Evolutionary conservation across 2,113 vertebrate species (phyloP), one percentile per base, ranked within the genome.

Genomic region (Stigmatopora nigra): DNA sequence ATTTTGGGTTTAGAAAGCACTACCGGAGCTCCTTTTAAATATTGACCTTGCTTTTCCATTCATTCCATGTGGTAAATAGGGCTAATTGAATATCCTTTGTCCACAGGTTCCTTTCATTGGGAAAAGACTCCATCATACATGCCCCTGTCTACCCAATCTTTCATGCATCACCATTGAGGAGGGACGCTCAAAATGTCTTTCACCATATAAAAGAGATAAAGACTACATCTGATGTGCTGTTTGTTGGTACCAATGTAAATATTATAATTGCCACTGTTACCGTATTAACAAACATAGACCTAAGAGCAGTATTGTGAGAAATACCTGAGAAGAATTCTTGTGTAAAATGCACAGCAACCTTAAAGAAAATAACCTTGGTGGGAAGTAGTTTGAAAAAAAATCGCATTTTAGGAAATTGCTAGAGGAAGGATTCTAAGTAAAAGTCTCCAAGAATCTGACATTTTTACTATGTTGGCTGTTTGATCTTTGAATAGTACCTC

Each of bases 31-130:
- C 7, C 6, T 41, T 41, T 41, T 41, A 7, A 41, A 41, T 10
- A 41, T 10, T 41, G 38, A 7, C 9, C 7, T 41, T 41, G 9
- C 38, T n/a, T 1, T 55, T 0, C 44, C 41, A 53, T 6, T 31
- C 13, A 20, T 35, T 41, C 10, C 49, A 3, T 12, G 16, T n/a
- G 0, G 52, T 52, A 66, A 59, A 60, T 1, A 5, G 12, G 19
- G 20, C 36, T 13, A 3, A 60, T 45, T 15, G 11, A 3, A 3
- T 45, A 14, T 20, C 77, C 20, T 77, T 41, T 79, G 7, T 67
- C 71, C 82, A 49, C 81, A 99, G 96, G 91, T 94, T 65, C 96
- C 95, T 12, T 99, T 91, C 88, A 67, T 88, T 0, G 94, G 96
- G 58, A 90, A 87, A 73, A 79, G 95, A 80, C 88, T 92, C 67